Base-by-base conservation (phyloP, 2,888 invertebrate species). In the Ceriagrion tenellum region DNA sequence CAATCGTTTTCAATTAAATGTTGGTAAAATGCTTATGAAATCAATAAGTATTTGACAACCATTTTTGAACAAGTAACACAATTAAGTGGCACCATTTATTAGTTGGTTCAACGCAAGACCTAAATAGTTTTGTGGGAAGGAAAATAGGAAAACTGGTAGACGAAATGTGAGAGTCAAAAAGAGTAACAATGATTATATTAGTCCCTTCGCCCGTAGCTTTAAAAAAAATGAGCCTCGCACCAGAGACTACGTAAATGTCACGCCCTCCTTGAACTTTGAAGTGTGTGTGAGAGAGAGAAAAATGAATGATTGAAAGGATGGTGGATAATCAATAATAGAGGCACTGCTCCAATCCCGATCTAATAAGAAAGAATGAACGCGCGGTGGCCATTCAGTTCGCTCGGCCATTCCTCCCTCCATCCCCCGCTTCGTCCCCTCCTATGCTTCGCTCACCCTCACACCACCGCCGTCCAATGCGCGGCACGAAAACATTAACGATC, bases 361-460 rank as follows among this genome's bases (percentile, higher is more conserved):
- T 89, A 89, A 89, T 89, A 47, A 89, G 89, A 89, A 89, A 55
- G 55, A 89, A 89, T 47, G 47, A 47, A n/a, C n/a, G 47, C 89
- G 26, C 20, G 18, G 59, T 59, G 47, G 55, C 89, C 89, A 89
- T 89, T 89, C 89, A 81, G 12, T 35, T 13, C 26, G 89, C 55
- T 26, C 89, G 55, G 55, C 55, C 35, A 81, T 35, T 35, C 16
- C 81, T 18, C 35, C n/a, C 35, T 81, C 35, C 13, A 0, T 18
- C 35, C 35, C 35, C 26, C 74, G 20, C 47, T 1, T 8, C 40
- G 23, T 30, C 18, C 88, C 40, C 18, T 89, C 89, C 55, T 55
- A 3, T 26, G 8, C 35, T 26, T 47, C 55, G 1, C 13, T 40
- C 23, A 26, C 23, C 26, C 88, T 26, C 59, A 59, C 91, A 26